These are phyloP conservation scores for Heliconius hermathena DNA, from an alignment of 1,140 invertebrate genomes.

Conservation along the genomic window DNA sequence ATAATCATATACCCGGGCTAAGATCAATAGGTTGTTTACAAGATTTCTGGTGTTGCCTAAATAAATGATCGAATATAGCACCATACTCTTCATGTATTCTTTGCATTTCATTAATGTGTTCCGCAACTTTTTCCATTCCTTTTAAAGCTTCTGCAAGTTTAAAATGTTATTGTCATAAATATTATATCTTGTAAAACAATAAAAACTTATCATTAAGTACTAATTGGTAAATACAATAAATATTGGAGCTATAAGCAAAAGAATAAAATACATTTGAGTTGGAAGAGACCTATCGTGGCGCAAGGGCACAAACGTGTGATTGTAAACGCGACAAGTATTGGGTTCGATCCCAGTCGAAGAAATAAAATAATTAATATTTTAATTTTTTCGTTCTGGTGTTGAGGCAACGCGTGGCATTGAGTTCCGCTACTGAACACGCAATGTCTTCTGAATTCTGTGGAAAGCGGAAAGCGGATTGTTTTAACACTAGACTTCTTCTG, in stretches of 20 bases:
- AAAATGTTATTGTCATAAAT: neutral
- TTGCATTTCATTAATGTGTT: conserved; percentile 99
- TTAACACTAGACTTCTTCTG: no score
- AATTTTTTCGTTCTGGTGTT: no score
- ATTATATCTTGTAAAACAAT: neutral
- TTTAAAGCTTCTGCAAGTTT: conserved; percentile 90
- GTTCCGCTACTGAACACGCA: no score
- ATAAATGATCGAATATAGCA: conserved; percentile 97
- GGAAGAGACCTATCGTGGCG: no score
- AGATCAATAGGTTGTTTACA: conserved; percentile 97
- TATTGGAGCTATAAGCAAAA: neutral
- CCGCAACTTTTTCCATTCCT: conserved; percentile 99
- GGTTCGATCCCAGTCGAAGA: no score
- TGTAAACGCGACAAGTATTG: no score
- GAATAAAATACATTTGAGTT: neutral
- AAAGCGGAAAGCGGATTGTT: no score
- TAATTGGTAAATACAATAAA: neutral
- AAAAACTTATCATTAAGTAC: neutral
- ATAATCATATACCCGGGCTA: conserved; percentile 86
- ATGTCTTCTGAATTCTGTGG: no score
- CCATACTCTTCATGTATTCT: conserved; percentile 99
- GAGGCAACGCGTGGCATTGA: no score
- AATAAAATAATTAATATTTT: no score
- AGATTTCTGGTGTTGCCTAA: conserved; percentile 96
- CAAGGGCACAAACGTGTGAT: no score